Conservation (phyloP, 64 coral and sea anemone genomes). For the Montipora capricornis region DNA sequence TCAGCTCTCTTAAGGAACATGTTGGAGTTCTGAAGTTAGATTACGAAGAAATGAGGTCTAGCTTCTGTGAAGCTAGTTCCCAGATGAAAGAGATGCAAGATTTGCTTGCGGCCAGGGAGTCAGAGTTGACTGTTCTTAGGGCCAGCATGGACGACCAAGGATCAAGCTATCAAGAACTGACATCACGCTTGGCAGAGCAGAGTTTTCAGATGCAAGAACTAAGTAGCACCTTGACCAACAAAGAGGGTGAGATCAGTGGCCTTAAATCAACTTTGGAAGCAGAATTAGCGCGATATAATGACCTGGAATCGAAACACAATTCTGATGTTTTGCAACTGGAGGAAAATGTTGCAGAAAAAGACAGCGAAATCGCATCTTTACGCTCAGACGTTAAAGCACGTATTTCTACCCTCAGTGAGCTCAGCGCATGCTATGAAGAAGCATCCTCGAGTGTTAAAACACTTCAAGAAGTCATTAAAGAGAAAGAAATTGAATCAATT, state of each 20-base stretch:
- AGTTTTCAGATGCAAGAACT: constrained; percentile 29
- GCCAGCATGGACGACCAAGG: constrained; percentile 39
- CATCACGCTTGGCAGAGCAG: constrained; percentile 13
- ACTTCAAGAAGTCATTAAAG: constrained; percentile 3
- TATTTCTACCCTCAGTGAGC: not conserved
- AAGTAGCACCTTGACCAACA: not conserved
- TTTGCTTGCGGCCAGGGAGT: constrained; percentile 36
- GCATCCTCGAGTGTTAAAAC: not conserved
- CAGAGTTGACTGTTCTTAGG: constrained; percentile 34
- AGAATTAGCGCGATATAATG: not conserved
- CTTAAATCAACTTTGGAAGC: not conserved
- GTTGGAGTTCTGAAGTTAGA: constrained; percentile 17
- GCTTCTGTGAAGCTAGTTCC: constrained; percentile 25
- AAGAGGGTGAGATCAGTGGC: not conserved
- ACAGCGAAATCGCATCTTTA: not conserved
- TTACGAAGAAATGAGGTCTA: constrained; percentile 1
- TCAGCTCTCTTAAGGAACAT: constrained; percentile 5
- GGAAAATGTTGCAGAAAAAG: not conserved
- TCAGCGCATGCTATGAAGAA: constrained; percentile 22
- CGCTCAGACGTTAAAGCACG: constrained; percentile 1
- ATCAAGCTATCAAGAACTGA: not conserved
- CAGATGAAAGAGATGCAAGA: constrained; percentile 42
- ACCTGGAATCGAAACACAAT: constrained; percentile 11
- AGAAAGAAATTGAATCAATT: not conserved
- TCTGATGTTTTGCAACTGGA: constrained; percentile 2